Percentiles rank a stretch among this genome's conserved stretches.
phyloP scores from a whole-genome alignment of 2,888 invertebrate genomes.

The Troides helena region DNA sequence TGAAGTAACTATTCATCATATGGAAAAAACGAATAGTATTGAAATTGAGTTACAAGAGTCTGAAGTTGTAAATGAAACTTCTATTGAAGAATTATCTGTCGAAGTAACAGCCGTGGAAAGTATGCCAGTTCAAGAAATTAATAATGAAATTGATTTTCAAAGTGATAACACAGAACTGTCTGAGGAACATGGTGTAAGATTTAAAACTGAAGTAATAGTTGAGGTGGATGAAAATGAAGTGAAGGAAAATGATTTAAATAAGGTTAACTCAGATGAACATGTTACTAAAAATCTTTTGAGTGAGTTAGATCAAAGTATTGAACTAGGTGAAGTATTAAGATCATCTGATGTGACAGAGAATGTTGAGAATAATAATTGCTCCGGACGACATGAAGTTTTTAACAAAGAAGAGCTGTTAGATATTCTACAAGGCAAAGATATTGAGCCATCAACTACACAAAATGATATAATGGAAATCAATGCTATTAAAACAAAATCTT shows the following conservation, averaged over 20 bases:
- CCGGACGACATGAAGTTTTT: conserved; percentile 62
- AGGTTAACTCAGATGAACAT: conserved; percentile 35
- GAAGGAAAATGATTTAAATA: conserved; percentile 41
- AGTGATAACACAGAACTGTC: conserved; percentile 26
- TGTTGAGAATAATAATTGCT: conserved; percentile 64
- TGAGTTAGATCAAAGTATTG: conserved; percentile 65
- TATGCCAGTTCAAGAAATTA: background rate
- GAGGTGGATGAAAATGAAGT: conserved; percentile 59
- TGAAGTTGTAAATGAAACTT: conserved; percentile 35
- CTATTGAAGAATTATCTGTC: conserved; percentile 36
- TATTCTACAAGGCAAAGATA: conserved; percentile 71
- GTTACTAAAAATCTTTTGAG: conserved; percentile 55
- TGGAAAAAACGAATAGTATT: conserved; percentile 32
- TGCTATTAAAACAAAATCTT: conserved; percentile 37
- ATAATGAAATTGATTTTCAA: conserved; percentile 35
- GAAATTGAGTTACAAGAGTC: conserved; percentile 35
- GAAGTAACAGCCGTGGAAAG: conserved; percentile 28
- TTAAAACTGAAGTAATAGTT: conserved; percentile 69
- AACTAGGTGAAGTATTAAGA: conserved; percentile 65
- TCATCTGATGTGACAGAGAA: conserved; percentile 59
- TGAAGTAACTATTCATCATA: conserved; percentile 35
- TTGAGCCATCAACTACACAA: conserved; percentile 41
- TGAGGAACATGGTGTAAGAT: conserved; percentile 49
- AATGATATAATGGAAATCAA: conserved; percentile 35
- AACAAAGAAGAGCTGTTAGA: conserved; percentile 73